A percentile compares a stretch with the other conserved stretches of the same genome.
Conservation (phyloP, 2,113 vertebrate genomes). For the Perccottus glenii region DNA sequence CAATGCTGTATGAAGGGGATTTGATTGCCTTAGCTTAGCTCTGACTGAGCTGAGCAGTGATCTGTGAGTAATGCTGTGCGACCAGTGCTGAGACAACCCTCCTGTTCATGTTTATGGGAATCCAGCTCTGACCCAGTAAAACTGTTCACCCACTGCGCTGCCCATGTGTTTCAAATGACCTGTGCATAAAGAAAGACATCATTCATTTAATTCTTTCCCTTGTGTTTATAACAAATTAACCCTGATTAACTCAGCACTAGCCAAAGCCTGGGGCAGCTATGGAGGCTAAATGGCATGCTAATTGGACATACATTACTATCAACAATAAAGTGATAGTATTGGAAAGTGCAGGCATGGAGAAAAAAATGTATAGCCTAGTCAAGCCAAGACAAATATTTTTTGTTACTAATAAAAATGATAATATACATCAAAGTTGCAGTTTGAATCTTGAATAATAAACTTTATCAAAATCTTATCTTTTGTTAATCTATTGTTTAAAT, state of each 20-base stretch:
- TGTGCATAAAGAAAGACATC: conserved; percentile 60
- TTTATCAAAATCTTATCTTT: no score
- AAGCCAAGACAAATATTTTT: not conserved
- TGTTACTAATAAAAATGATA: not conserved
- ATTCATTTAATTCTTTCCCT: conserved; percentile 64
- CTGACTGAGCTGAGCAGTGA: conserved; percentile 34
- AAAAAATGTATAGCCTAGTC: not conserved
- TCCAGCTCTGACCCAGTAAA: conserved; percentile 64
- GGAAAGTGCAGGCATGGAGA: no score
- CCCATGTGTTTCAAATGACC: conserved; percentile 67
- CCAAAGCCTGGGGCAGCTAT: conserved; percentile 40
- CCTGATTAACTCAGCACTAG: conserved; percentile 68
- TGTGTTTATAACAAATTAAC: conserved; percentile 74
- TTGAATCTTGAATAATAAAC: conserved; percentile 28
- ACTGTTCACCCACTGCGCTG: conserved; percentile 47
- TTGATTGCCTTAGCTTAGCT: conserved; percentile 52
- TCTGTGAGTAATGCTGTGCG: conserved; percentile 53
- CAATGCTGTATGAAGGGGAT: conserved; percentile 56
- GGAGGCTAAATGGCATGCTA: conserved; percentile 52
- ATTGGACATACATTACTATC: conserved; percentile 52
- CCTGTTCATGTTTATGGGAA: conserved; percentile 63
- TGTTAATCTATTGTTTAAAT: no score
- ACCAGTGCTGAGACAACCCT: conserved; percentile 56
- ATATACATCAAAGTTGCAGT: not conserved
- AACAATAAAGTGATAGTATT: conserved; percentile 16